Percentiles rank a stretch among this genome's conserved stretches.
phyloP scores from a whole-genome alignment of 2,888 invertebrate genomes.

The Xestia c-nigrum region DNA sequence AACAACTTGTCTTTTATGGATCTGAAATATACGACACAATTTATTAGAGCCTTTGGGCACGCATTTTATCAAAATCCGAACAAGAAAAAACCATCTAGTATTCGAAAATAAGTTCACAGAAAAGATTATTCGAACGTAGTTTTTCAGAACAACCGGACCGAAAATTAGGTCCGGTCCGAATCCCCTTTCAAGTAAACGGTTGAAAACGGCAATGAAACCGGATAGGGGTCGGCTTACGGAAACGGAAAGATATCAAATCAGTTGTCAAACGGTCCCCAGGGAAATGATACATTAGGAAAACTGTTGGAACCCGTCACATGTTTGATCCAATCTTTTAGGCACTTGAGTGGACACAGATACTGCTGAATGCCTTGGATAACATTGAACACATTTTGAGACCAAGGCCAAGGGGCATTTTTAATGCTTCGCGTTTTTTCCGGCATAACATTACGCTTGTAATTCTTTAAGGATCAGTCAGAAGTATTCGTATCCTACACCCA shows the following conservation, averaged over 20 bases:
- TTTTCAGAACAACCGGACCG: slow-evolving; percentile 15
- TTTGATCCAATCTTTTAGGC: slow-evolving; percentile 53
- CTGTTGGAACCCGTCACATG: slow-evolving; percentile 25
- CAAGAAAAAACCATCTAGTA: background rate
- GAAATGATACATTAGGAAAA: slow-evolving; percentile 62
- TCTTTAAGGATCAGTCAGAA: background rate
- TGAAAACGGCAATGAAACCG: slow-evolving; percentile 51
- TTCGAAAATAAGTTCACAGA: background rate
- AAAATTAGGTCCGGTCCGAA: slow-evolving; percentile 18
- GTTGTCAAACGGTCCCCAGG: slow-evolving; percentile 50
- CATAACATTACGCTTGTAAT: background rate
- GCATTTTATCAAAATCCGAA: background rate
- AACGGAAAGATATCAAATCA: slow-evolving; percentile 62
- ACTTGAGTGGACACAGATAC: slow-evolving; percentile 25
- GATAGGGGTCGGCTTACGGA: slow-evolving; percentile 46
- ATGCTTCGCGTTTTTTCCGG: background rate
- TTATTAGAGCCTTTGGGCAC: background rate
- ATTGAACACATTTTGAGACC: background rate
- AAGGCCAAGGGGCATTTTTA: background rate
- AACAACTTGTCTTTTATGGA: background rate
- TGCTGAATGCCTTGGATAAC: slow-evolving; percentile 20
- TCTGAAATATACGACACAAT: background rate
- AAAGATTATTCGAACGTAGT: background rate
- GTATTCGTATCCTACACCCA: background rate
- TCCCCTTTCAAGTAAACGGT: slow-evolving; percentile 47